Evolutionary conservation across 2,113 vertebrate species (phyloP).

Genomic region (Gallinago undulata): DNA sequence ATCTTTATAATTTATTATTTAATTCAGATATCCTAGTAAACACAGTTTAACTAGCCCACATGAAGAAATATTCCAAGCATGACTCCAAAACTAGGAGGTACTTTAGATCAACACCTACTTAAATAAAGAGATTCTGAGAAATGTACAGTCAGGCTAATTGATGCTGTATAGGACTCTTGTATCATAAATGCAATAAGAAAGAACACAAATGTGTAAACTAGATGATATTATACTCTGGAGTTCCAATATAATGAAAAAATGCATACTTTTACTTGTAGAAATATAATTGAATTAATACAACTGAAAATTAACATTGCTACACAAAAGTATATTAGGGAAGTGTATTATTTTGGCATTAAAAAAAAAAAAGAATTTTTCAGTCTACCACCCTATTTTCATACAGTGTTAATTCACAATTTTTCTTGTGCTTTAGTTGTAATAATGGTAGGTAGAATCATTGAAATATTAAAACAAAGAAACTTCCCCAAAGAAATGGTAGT

Average conservation of each 20-base stretch:
- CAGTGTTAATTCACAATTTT: neutral
- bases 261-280: neutral
- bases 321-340: neutral
- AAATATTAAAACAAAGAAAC: neutral
- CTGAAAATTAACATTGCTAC: neutral
- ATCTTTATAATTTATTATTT: constrained; percentile 57
- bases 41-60: constrained; percentile 32
- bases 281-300: neutral
- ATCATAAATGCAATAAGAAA: neutral
- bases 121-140: neutral
- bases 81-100: neutral
- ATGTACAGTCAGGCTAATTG: neutral
- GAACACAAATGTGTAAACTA: neutral
- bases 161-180: neutral
- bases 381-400: neutral
- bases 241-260: neutral
- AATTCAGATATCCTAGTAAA: constrained; percentile 41
- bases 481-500: neutral
- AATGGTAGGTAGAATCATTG: neutral
- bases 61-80: constrained; percentile 7
- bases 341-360: neutral
- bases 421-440: neutral
- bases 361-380: neutral
- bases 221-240: neutral
- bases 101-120: neutral